Evolutionary conservation across 2,888 invertebrate species (phyloP).

Genomic region (Clanis bilineata): DNA sequence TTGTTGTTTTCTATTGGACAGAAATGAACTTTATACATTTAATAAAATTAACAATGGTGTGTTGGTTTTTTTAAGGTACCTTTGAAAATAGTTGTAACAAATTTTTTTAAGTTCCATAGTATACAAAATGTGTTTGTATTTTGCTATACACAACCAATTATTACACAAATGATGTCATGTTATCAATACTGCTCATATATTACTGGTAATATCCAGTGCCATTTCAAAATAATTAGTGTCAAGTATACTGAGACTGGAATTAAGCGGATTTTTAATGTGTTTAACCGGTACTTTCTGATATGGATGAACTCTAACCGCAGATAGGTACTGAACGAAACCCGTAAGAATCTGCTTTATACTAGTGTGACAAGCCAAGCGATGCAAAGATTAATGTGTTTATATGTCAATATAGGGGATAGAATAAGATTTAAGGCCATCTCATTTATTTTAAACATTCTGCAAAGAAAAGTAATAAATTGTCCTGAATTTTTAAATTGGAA

Average conservation of each 20-base stretch:
- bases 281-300: slow-evolving; percentile 34
- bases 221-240: slow-evolving; percentile 1
- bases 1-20: no score
- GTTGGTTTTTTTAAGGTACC: no score
- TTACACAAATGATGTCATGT: background rate
- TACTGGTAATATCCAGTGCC: slow-evolving; percentile 4
- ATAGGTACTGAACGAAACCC: slow-evolving; percentile 26
- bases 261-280: slow-evolving; percentile 28
- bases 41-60: no score
- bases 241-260: slow-evolving; percentile 25
- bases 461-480: no score
- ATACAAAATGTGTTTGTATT: no score
- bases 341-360: slow-evolving; percentile 32
- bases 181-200: background rate
- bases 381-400: background rate
- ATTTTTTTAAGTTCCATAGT: no score
- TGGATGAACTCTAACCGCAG: slow-evolving; percentile 42
- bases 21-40: no score
- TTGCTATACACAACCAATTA: background rate
- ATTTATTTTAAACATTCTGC: no score
- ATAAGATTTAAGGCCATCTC: no score
- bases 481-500: no score
- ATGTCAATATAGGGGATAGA: background rate
- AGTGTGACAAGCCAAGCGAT: slow-evolving; percentile 19
- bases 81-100: no score